Evolutionary conservation across 30 jellyfish, hydroid and myxozoan genomes (phyloP).

Genomic region (Hydractinia echinata): DNA sequence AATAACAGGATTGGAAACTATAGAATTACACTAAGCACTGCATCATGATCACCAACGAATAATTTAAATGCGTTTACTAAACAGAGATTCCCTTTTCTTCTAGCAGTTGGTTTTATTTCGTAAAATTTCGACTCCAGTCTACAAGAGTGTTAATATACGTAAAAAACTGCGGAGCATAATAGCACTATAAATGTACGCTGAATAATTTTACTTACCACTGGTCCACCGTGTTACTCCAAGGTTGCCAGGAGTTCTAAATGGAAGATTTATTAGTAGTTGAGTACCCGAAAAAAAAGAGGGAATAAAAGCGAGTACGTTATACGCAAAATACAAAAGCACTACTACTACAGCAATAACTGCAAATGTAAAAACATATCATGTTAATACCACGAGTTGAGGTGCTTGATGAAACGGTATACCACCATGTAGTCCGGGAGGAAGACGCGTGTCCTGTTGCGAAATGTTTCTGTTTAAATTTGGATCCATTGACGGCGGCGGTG

Average conservation of each 20-base stretch:
- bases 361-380: not conserved
- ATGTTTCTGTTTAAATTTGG: slow-evolving; percentile 3
- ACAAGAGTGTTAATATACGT: no score
- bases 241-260: slow-evolving; percentile 51
- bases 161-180: no score
- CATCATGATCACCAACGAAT: no score
- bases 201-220: slow-evolving; percentile 7
- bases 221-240: slow-evolving; percentile 77
- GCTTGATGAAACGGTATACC: slow-evolving; percentile 35
- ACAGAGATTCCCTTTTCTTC: no score
- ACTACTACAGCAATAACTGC: not conserved
- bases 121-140: no score
- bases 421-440: slow-evolving; percentile 31
- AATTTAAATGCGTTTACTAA: no score
- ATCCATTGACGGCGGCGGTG: slow-evolving; percentile 20
- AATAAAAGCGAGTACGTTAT: not conserved
- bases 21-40: no score
- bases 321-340: not conserved
- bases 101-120: no score
- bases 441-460: slow-evolving; percentile 29
- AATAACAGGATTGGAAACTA: no score
- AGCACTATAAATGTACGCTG: not conserved
- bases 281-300: not conserved
- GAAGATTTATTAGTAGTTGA: not conserved
- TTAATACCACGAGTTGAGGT: slow-evolving; percentile 57